Evolutionary conservation across 2,888 invertebrate genomes (phyloP).

Genomic region (Nebria salina): DNA sequence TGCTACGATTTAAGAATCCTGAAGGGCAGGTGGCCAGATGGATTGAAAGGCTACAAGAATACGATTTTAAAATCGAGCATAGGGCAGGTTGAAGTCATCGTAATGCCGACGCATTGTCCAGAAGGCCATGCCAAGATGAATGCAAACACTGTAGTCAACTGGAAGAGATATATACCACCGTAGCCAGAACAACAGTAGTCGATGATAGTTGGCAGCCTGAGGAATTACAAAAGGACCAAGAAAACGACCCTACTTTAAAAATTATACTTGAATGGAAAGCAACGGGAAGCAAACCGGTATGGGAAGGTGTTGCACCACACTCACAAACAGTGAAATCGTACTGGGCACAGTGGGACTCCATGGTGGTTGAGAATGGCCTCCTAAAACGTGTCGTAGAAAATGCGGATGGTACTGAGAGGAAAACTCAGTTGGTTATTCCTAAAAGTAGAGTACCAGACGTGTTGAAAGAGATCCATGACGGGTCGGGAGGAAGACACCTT

Average conservation of each 20-base stretch:
- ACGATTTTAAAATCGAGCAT: constrained; percentile 52
- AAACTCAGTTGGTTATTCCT: constrained; percentile 42
- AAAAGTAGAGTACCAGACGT: constrained; percentile 35
- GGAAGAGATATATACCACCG: too few relatives aligned
- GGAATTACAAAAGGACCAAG: too few relatives aligned
- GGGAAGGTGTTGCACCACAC: too few relatives aligned
- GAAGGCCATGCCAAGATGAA: too few relatives aligned
- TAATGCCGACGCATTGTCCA: too few relatives aligned
- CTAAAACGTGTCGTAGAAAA: constrained; percentile 33
- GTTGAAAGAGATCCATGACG: constrained; percentile 47
- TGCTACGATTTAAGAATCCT: constrained; percentile 54
- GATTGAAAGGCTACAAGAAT: constrained; percentile 53
- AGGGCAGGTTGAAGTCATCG: constrained; percentile 45
- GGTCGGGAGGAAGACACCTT: constrained; percentile 52
- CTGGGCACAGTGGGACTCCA: constrained; percentile 42
- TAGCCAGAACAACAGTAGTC: too few relatives aligned
- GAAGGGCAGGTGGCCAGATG: constrained; percentile 48
- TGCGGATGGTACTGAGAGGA: constrained; percentile 37
- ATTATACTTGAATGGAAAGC: too few relatives aligned
- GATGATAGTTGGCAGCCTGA: too few relatives aligned
- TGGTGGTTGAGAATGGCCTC: constrained; percentile 30
- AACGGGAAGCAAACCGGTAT: too few relatives aligned
- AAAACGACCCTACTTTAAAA: too few relatives aligned
- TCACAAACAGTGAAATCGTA: constrained; percentile 24
- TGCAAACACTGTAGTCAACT: too few relatives aligned